Conservation (phyloP, 2,797 vertebrate species). For the Acanthis flammea region DNA sequence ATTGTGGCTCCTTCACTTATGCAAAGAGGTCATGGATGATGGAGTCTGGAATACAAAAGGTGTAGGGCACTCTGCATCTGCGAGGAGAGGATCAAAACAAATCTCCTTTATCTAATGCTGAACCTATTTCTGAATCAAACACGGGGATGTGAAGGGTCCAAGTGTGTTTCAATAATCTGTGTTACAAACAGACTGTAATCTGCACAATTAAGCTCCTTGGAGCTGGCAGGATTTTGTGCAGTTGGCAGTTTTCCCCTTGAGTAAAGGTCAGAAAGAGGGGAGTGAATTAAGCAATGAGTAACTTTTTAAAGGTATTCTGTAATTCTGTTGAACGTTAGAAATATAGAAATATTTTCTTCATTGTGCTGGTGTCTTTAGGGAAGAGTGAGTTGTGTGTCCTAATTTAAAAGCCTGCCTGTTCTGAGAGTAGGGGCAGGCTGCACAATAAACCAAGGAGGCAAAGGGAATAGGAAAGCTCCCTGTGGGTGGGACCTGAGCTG, state of each 20-base stretch:
- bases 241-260: constrained; percentile 59
- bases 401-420: neutral
- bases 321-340: neutral
- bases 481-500: neutral
- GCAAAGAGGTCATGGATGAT: neutral
- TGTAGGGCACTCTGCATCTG: constrained; percentile 9
- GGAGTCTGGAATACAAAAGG: constrained; percentile 8
- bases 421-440: neutral
- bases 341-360: neutral
- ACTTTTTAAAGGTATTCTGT: neutral
- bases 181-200: constrained; percentile 67
- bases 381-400: neutral
- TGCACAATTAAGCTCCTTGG: constrained; percentile 64
- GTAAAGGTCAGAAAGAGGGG: constrained; percentile 52
- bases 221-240: constrained; percentile 53
- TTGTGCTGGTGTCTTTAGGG: neutral
- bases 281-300: neutral
- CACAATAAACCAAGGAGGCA: neutral
- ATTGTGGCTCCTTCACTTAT: neutral
- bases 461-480: neutral
- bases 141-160: constrained; percentile 1
- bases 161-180: constrained; percentile 67
- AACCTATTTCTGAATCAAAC: constrained; percentile 37
- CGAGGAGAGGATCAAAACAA: constrained; percentile 20
- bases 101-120: constrained; percentile 52